Conservation (phyloP, 2,113 vertebrate genomes). For the Zosterops borbonicus region DNA sequence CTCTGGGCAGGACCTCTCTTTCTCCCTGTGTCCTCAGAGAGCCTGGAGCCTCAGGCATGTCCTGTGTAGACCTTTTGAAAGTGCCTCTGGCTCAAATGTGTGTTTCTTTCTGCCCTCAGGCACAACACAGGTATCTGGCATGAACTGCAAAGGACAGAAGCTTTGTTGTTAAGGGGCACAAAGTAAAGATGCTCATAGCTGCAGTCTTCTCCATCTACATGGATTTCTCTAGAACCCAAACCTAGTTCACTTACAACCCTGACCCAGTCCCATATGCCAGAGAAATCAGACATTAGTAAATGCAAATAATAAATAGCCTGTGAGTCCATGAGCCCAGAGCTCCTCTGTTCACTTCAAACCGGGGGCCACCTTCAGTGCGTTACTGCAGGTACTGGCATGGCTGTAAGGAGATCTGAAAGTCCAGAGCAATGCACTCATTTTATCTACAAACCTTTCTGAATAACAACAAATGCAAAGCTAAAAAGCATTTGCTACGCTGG, state of each 20-base stretch:
- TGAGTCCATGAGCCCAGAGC: neutral
- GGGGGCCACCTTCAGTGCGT: neutral
- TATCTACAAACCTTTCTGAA: neutral
- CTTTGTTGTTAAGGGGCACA: neutral
- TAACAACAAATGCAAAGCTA: neutral
- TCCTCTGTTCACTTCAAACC: neutral
- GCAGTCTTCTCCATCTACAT: neutral
- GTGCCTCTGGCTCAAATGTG: neutral
- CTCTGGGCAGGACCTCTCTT: neutral
- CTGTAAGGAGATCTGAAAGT: neutral
- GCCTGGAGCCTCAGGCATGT: neutral
- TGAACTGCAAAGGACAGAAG: neutral
- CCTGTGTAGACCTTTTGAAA: neutral
- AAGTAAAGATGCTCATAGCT: neutral
- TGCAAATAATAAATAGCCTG: neutral
- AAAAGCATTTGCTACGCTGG: neutral
- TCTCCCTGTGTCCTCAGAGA: neutral
- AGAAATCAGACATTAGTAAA: neutral
- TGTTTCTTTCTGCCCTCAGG: conserved; percentile 3
- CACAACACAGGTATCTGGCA: neutral
- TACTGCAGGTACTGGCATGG: neutral
- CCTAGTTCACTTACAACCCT: neutral
- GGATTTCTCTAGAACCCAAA: neutral
- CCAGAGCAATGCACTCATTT: neutral
- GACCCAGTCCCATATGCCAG: neutral